A percentile compares a stretch with the other conserved stretches of the same genome.
Conservation (phyloP, 2,797 vertebrate species). For the Heliangelus exortis region DNA sequence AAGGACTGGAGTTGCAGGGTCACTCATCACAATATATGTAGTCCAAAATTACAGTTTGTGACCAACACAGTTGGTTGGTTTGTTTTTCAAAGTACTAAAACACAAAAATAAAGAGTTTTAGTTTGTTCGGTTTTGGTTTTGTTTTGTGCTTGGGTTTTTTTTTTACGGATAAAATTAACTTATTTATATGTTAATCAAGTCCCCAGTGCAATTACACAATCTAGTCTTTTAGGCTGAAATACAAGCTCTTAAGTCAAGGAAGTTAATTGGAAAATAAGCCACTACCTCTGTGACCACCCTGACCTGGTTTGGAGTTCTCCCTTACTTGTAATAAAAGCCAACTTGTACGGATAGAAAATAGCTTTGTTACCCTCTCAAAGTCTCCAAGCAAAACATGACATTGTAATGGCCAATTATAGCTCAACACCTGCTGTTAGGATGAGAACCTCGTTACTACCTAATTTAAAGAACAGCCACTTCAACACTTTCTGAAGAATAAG, state of each 20-base stretch:
- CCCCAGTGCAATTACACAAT: background rate
- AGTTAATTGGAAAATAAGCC: conserved; percentile 49
- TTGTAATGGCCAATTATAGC: conserved; percentile 66
- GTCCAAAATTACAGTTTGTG: conserved; percentile 7
- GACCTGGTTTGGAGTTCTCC: conserved; percentile 21
- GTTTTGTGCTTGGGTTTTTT: too few species aligned
- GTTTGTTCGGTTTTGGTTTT: background rate
- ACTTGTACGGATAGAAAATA: conserved; percentile 5
- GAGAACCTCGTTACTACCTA: conserved; percentile 26
- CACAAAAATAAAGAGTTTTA: background rate
- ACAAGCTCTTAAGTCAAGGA: conserved; percentile 17
- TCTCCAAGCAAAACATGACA: conserved; percentile 60
- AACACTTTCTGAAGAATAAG: conserved; percentile 23
- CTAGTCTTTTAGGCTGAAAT: conserved; percentile 6
- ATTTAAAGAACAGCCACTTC: conserved; percentile 53
- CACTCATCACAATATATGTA: background rate
- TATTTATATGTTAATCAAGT: background rate
- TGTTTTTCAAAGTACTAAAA: background rate
- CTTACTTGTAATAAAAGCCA: conserved; percentile 37
- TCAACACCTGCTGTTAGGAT: conserved; percentile 57
- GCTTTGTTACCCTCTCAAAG: conserved; percentile 25
- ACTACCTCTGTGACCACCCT: background rate
- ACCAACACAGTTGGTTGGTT: background rate
- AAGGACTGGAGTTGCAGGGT: conserved; percentile 16
- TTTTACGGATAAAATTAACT: background rate